A percentile compares a stretch with the other conserved stretches of the same genome.
These are phyloP conservation scores for Zoanthus gigantus DNA, from an alignment of 92 coral and sea anemone genomes.

Conservation along the genomic window DNA sequence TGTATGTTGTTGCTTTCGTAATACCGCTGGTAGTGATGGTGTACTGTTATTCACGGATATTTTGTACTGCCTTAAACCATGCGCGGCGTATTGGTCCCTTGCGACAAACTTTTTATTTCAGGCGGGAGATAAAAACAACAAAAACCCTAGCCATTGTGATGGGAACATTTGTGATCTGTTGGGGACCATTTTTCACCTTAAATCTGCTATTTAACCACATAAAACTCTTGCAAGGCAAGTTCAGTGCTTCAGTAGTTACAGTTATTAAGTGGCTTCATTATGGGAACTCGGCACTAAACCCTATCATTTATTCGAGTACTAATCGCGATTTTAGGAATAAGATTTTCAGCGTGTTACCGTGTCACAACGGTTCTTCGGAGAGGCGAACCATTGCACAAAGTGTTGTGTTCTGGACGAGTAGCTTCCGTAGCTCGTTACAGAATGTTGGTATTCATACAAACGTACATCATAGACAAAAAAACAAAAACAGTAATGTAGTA, in stretches of 20 bases:
- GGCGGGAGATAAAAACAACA: slow-evolving; percentile 86
- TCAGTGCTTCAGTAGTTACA: slow-evolving; percentile 48
- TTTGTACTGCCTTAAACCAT: slow-evolving; percentile 71
- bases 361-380: slow-evolving; percentile 31
- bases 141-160: slow-evolving; percentile 84
- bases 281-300: slow-evolving; percentile 84
- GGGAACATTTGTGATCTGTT: slow-evolving; percentile 83
- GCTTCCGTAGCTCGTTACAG: slow-evolving; percentile 61
- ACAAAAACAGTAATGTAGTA: not conserved
- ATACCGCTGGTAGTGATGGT: slow-evolving; percentile 76
- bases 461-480: not conserved
- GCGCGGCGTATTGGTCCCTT: slow-evolving; percentile 80
- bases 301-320: slow-evolving; percentile 79
- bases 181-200: slow-evolving; percentile 85
- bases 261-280: slow-evolving; percentile 80
- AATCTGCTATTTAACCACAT: slow-evolving; percentile 68
- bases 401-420: slow-evolving; percentile 75
- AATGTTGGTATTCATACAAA: not conserved
- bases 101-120: slow-evolving; percentile 81
- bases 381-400: slow-evolving; percentile 31
- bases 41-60: slow-evolving; percentile 72
- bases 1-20: slow-evolving; percentile 77
- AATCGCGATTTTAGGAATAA: slow-evolving; percentile 84
- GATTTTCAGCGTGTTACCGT: slow-evolving; percentile 80
- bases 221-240: slow-evolving; percentile 17